Evolutionary conservation across 2,797 vertebrate species (phyloP), one percentile per base, ranked within the genome.

Genomic region (Periparus ater): DNA sequence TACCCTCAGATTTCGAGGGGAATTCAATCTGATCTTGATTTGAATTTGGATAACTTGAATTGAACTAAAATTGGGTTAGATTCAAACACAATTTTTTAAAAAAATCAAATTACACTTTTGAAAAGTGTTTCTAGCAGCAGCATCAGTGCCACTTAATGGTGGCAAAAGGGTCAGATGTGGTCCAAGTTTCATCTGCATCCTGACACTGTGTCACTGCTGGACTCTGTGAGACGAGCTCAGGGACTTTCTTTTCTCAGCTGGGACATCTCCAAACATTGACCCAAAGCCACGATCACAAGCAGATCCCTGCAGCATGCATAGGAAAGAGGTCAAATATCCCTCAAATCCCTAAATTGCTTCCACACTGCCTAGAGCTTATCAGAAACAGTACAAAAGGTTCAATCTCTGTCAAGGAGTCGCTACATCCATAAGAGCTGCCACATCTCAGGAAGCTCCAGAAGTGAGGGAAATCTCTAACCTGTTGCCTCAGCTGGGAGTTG

Each of bases 401-500:
- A 58, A 3, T 26, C 34, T 65, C 68, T 74, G 20, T 36, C 38
- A 66, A 91, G 3, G 36, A 48, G n/a, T 48, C 27, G 9, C 40
- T 26, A 17, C 11, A 22, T 53, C 25, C 0, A 1, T 58, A 58
- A 75, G 58, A 72, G 70, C 17, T 73, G 21, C 20, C 58, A 11
- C 51, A 40, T 25, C 34, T 62, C 58, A 58, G 42, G 48, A 74
- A 78, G 22, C 40, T 70, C 29, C 40, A 75, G 47, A 78, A 65
- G 9, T 30, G 42, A 57, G 48, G 58, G 23, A 61, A 92, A 45
- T 62, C 85, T 93, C 81, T 61, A 78, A 82, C 66, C 47, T 92
- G 81, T 95, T 92, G 66, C 84, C 72, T 89, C 72, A 80, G 32
- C 54, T 83, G 70, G 66, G 66, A 72, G 18, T 65, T 83, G 88